These are phyloP conservation scores for Myotis planiceps DNA, from an alignment of 2,797 vertebrate species.

Conservation along the genomic window DNA sequence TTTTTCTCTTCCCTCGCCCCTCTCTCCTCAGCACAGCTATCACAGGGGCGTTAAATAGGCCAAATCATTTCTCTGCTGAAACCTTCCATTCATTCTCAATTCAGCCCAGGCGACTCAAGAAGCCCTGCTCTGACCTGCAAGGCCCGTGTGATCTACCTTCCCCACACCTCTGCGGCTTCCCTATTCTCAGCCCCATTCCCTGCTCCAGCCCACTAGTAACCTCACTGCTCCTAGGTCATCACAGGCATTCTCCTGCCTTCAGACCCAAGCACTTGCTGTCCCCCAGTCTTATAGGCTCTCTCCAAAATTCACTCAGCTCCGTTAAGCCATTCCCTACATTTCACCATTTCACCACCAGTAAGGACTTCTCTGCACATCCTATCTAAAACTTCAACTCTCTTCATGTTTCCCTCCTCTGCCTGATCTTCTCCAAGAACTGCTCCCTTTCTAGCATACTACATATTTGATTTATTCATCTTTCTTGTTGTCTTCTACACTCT, in stretches of 20 bases:
- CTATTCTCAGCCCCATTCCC: neutral
- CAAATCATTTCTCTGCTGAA: neutral
- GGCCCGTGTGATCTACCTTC: fast-evolving
- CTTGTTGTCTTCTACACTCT: neutral
- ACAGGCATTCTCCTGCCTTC: neutral
- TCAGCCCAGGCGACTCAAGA: neutral
- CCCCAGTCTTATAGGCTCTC: neutral
- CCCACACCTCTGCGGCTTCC: fast-evolving
- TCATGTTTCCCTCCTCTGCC: too few species aligned
- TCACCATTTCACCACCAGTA: neutral
- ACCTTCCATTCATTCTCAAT: neutral
- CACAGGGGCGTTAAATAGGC: neutral
- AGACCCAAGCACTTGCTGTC: neutral
- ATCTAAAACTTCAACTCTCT: neutral
- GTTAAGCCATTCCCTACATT: neutral
- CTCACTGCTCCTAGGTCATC: neutral
- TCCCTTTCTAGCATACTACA: neutral
- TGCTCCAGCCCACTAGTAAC: neutral
- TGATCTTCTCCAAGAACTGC: neutral
- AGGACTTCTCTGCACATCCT: neutral
- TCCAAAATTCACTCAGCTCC: neutral
- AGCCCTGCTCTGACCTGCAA: neutral
- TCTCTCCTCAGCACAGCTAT: neutral
- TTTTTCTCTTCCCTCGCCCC: neutral
- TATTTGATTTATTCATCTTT: neutral